These are phyloP conservation scores for Nasonia vitripennis DNA, from an alignment of 1,140 invertebrate genomes.

Conservation along the genomic window DNA sequence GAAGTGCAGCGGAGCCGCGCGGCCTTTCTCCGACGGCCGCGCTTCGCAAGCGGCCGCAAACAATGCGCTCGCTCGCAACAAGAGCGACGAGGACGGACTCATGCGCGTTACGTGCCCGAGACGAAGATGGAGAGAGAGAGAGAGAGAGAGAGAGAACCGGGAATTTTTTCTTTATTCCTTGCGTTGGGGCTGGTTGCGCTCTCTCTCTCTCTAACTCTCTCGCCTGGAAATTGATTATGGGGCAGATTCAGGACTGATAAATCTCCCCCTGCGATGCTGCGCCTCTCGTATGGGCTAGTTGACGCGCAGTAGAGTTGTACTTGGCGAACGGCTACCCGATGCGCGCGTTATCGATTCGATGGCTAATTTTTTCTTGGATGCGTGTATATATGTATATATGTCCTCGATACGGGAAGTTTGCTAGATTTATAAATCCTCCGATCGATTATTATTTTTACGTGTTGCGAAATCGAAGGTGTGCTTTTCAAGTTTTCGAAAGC, in stretches of 20 bases:
- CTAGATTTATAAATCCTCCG: no score
- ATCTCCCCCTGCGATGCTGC: background rate
- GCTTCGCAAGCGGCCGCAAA: background rate
- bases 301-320: background rate
- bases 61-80: background rate
- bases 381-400: no score
- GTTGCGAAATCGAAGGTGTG: no score
- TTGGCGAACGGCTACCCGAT: no score
- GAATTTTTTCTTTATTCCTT: conserved; percentile 2
- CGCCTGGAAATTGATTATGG: conserved; percentile 14
- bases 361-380: no score
- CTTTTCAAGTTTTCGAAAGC: no score
- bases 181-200: background rate
- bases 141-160: background rate
- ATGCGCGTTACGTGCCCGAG: background rate
- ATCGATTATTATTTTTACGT: no score
- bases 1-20: conserved; percentile 13
- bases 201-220: background rate
- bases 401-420: no score
- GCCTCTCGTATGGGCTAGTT: no score
- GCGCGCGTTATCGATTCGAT: conserved; percentile 1
- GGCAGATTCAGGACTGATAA: background rate
- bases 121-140: background rate
- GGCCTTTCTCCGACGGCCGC: conserved; percentile 49
- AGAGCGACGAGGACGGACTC: background rate